Evolutionary conservation across 2,113 vertebrate genomes (phyloP).

Genomic region (Alethe castanea): DNA sequence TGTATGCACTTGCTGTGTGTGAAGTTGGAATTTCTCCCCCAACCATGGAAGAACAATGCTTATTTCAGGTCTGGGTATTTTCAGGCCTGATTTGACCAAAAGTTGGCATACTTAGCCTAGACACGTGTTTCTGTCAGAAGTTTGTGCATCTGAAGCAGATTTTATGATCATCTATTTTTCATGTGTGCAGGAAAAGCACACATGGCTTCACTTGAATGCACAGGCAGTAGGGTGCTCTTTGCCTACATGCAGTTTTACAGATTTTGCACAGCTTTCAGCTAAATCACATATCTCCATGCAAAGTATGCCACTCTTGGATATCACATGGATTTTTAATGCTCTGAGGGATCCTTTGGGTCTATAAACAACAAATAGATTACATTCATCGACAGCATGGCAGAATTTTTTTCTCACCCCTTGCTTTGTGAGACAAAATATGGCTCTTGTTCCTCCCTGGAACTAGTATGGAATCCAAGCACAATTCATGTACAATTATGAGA

Average conservation of each 20-base stretch:
- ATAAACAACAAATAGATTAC: conserved; percentile 40
- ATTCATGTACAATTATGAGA: not conserved
- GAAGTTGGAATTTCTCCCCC: not conserved
- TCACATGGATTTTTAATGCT: conserved; percentile 43
- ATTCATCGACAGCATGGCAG: conserved; percentile 8
- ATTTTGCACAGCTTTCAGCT: conserved; percentile 31
- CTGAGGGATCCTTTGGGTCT: conserved; percentile 13
- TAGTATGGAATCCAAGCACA: not conserved
- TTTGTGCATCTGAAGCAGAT: conserved; percentile 1
- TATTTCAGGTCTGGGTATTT: not conserved
- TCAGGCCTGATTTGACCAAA: not conserved
- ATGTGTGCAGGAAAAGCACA: not conserved
- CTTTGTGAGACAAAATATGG: conserved; percentile 2
- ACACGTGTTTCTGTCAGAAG: not conserved
- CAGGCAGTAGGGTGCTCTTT: not conserved
- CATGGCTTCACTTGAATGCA: not conserved
- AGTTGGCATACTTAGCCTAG: not conserved
- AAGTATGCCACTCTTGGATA: conserved; percentile 18
- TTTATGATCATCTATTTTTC: conserved; percentile 31
- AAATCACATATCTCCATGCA: not conserved
- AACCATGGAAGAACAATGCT: not conserved
- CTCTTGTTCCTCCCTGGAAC: not conserved
- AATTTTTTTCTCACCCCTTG: accelerated
- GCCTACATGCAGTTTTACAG: not conserved
- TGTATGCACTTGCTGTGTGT: not conserved